Percentiles rank a stretch among this genome's conserved stretches.
Conservation (phyloP, 2,888 invertebrate species). For the Aelia acuminata region DNA sequence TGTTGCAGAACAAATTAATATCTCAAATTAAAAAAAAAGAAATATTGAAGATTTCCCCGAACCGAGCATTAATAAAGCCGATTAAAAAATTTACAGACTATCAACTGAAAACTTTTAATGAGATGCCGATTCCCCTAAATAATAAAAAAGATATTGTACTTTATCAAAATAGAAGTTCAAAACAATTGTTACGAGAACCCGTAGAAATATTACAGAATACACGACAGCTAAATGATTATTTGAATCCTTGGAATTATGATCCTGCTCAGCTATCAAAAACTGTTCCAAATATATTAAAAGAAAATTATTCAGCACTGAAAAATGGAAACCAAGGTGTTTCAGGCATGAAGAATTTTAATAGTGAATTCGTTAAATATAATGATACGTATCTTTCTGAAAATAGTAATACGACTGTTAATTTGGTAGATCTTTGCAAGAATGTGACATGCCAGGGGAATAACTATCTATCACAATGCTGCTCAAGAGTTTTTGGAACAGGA, state of each 20-base stretch:
- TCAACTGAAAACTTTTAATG: not conserved
- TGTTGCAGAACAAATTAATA: too few species aligned
- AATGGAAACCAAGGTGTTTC: not conserved
- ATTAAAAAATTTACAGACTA: not conserved
- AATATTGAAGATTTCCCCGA: not conserved
- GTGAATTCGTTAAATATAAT: conserved; percentile 45
- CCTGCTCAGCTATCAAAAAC: not conserved
- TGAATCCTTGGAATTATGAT: not conserved
- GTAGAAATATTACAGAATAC: not conserved
- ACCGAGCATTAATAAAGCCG: not conserved
- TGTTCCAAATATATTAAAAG: not conserved
- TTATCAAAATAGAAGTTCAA: not conserved
- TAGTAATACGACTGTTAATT: not conserved
- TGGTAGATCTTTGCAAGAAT: conserved; percentile 52
- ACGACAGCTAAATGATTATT: not conserved
- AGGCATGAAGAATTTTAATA: not conserved
- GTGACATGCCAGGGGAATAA: conserved; percentile 54
- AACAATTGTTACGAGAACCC: not conserved
- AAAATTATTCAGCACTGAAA: not conserved
- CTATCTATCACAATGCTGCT: conserved; percentile 43
- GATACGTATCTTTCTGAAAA: conserved; percentile 48
- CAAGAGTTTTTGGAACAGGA: not conserved
- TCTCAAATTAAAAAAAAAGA: not conserved
- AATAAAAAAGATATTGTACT: not conserved
- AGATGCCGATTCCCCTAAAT: not conserved